Base-by-base conservation (phyloP, 2,797 vertebrate genomes). In the Chaetophractus vellerosus region DNA sequence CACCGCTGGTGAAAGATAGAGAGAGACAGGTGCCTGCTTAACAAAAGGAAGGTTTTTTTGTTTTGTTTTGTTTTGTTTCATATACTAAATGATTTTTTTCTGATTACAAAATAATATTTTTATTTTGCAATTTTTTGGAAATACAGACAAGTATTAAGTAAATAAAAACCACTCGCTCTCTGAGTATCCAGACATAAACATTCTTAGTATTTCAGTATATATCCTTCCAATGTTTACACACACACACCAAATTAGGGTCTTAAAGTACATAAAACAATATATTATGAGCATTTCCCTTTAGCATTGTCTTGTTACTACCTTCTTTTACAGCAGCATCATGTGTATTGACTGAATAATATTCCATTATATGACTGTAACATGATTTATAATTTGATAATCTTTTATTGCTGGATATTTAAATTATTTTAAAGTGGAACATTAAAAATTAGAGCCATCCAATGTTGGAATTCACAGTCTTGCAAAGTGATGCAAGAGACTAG, bases 361-460 rank as follows among this genome's bases (percentile, higher is more conserved):
- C 9, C 69, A 38, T 10, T 76, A 76, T 68, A n/a, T 59, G 86
- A 3, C 16, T 26, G 21, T 59, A 26, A 38, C 48, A 38, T 19
- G n/a, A n/a, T 19, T 50, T 89, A 76, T 68, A 50, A 76, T 45
- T 89, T 75, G 75, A 48, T 48, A 50, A 50, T 28, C 16, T 72
- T 63, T 81, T 88, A 57, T 82, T 83, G 26, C 7, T 83, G 10
- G 26, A 24, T 76, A 69, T 68, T 87, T 50, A 86, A 92, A 61
- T 71, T 80, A 79, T 59, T 71, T 79, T 61, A 69, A 76, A 45
- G 61, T 63, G 72, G 28, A 86, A 79, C n/a, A 63, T 41, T 41
- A 72, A 91, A 74, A 71, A 71, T 52, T 33, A 80, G 57, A 87
- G 9, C 64, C 61, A 14, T 72, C 38, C 59, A 48, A 61, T 71